Evolutionary conservation across 2,888 invertebrate species (phyloP), one percentile per base, ranked within the genome.

Genomic region (Apamea epomidion): DNA sequence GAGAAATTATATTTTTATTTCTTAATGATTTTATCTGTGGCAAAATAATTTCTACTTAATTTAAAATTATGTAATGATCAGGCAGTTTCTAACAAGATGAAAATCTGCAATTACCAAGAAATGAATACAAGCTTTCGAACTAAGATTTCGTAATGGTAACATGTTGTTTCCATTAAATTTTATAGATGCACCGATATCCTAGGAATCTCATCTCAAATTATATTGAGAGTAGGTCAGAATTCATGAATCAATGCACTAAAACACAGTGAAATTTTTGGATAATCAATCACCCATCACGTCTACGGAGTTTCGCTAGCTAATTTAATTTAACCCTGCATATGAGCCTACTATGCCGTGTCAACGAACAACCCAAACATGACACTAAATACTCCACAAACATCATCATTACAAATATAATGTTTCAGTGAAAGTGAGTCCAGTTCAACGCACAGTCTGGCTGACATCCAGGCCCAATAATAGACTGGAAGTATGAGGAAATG

Each of bases 401-500:
- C 48, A 70, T 75, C 0, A 80, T 68, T 18, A 69, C 85, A 8
- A 76, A 76, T 84, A 87, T 86, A 70, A 67, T n/a, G 76, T 87
- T 89, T 80, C 84, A 85, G 88, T 81, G 85, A 88, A 84, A 92
- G 86, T 79, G 65, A 89, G 85, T 72, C 69, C 78, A 78, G 84
- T 81, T 87, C 67, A 78, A 74, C 74, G 83, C 72, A 75, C 84
- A 54, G 77, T 80, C 92, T 94, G 94, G 93, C 94, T 81, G 45
- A 42, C 83, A 90, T 94, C 94, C 94, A 94, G 93, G 69, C 83
- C 87, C 90, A 89, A 91, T 92, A 91, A 94, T 94, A 94, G 91
- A 88, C 81, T 79, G 89, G 80, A 89, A 90, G 92, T 92, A 95
- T 93, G 94, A 94, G 95, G 95, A 94, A 94, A 91, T 91, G 89